Evolutionary conservation across 2,113 vertebrate genomes (phyloP), one percentile per base, ranked within the genome.

Genomic region (Forbesichthys papilliferus): DNA sequence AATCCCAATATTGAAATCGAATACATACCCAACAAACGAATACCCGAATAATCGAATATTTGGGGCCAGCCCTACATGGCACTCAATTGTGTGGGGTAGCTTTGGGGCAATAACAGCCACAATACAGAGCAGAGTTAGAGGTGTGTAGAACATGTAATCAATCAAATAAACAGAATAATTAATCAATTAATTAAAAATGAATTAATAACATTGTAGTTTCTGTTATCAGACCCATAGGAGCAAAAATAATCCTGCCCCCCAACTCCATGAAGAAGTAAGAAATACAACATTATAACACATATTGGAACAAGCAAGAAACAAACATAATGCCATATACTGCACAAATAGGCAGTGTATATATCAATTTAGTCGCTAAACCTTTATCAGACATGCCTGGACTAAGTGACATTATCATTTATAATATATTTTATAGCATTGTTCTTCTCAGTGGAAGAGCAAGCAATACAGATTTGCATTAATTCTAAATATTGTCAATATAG

Each of bases 41-140:
- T 16, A 16, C 16, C 16, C 16, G 16, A 16, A 16, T 16, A 16
- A 16, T 16, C 16, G 16, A 16, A 16, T 16, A 16, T 16, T 16
- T 16, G 16, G 16, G 16, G 16, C 16, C 16, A 16, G 16, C 16
- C 16, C 16, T 16, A 71, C 63, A 65, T 59, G 64, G 64, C 64
- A 57, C 77, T 51, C 59, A 6, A 56, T 66, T 47, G 74, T 63
- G 51, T 60, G 57, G 60, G 14, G 61, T 27, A 66, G 68, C 82
- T 86, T 58, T 69, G 76, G 76, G 59, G 64, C 48, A 76, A 7
- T 36, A 79, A 67, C 36, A 42, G 36, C 36, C 36, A 73, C 46
- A 55, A 70, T 72, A 47, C 20, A 60, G 11, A 33, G n/a, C 5
- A 1, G 2, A 13, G 3, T 18, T 42, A 10, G 48, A 7, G 62